phyloP scores from a whole-genome alignment of 2,113 vertebrate genomes.

The Tapirus terrestris region DNA sequence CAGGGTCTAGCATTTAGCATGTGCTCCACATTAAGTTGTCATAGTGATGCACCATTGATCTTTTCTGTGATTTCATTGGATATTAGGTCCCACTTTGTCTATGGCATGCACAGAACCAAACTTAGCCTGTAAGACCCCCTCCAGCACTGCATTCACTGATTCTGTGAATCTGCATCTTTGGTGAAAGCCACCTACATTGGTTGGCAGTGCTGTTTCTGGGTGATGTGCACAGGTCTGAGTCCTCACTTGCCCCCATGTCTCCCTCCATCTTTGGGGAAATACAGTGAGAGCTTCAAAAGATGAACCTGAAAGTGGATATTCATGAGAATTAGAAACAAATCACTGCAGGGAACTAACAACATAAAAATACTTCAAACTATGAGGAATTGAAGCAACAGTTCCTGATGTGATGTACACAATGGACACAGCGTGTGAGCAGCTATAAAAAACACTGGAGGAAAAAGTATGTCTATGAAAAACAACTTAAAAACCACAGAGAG shows the following conservation, averaged over 20 bases:
- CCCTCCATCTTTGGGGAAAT: background rate
- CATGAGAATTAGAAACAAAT: background rate
- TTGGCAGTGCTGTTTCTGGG: background rate
- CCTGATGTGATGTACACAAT: background rate
- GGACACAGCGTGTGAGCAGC: slow-evolving; percentile 11
- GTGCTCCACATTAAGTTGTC: background rate
- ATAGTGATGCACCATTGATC: background rate
- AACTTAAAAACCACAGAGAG: background rate
- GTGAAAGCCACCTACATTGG: rapidly evolving
- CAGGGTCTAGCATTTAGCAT: background rate
- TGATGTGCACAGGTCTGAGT: rapidly evolving
- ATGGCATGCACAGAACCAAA: background rate
- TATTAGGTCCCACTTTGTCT: background rate
- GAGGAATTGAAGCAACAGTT: background rate
- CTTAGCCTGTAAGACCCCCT: background rate
- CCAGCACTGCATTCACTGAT: background rate
- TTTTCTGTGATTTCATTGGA: background rate
- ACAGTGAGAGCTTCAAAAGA: background rate
- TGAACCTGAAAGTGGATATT: background rate
- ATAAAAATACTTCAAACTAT: background rate
- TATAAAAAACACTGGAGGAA: slow-evolving; percentile 49
- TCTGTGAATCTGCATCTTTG: background rate
- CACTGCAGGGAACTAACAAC: background rate
- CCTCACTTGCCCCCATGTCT: background rate
- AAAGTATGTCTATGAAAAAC: slow-evolving; percentile 43